These are phyloP conservation scores for Phycodurus eques DNA, from an alignment of 2,113 vertebrate species.

Conservation along the genomic window DNA sequence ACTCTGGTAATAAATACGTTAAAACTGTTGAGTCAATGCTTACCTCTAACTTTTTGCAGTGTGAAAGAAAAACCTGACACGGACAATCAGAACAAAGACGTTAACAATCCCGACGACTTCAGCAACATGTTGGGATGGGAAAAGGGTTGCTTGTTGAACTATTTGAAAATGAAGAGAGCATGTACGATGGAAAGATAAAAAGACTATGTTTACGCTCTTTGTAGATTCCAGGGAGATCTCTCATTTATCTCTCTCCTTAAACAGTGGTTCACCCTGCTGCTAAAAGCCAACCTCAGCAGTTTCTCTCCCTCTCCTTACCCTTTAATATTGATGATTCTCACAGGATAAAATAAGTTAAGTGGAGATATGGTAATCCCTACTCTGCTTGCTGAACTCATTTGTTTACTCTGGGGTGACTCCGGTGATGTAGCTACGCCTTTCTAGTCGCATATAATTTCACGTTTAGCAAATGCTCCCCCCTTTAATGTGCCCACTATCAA, in stretches of 20 bases:
- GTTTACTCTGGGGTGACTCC: slow-evolving; percentile 75
- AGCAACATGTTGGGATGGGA: slow-evolving; percentile 11
- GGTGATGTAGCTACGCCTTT: slow-evolving; percentile 67
- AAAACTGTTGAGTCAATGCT: slow-evolving; percentile 55
- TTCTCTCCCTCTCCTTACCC: slow-evolving; percentile 69
- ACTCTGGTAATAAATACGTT: slow-evolving; percentile 38
- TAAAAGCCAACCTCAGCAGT: slow-evolving; percentile 76
- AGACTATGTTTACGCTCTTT: slow-evolving; percentile 68
- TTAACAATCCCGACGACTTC: slow-evolving; percentile 30
- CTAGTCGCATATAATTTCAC: slow-evolving; percentile 73
- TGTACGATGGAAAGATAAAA: slow-evolving; percentile 60
- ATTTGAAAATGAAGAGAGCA: slow-evolving; percentile 46
- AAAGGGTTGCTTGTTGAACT: slow-evolving; percentile 28
- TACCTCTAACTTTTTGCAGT: slow-evolving; percentile 21
- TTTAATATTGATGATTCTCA: slow-evolving; percentile 83
- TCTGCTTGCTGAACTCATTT: slow-evolving; percentile 73
- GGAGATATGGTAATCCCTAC: slow-evolving; percentile 78
- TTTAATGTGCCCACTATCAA: slow-evolving; percentile 69
- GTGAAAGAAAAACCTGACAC: slow-evolving; percentile 15
- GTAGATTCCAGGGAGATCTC: slow-evolving; percentile 71
- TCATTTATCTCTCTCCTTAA: slow-evolving; percentile 75
- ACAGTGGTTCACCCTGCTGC: slow-evolving; percentile 71
- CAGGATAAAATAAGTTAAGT: slow-evolving; percentile 79
- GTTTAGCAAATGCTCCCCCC: slow-evolving; percentile 65
- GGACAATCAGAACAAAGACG: slow-evolving; percentile 8